These are phyloP conservation scores for Penaeus indicus DNA, from an alignment of 1,140 invertebrate genomes.

Conservation along the genomic window DNA sequence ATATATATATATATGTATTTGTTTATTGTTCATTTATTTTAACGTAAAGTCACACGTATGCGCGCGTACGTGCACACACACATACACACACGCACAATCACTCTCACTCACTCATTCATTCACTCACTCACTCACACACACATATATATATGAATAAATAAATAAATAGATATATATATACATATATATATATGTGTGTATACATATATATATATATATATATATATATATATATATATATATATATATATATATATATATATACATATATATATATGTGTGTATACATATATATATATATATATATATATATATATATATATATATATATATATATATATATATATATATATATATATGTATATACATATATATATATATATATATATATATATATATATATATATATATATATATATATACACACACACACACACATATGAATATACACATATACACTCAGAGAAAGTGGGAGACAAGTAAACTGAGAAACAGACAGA, in stretches of 20 bases:
- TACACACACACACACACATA: not conserved
- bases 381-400: conserved; percentile 5
- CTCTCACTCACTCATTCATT: too few relatives aligned
- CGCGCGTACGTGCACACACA: too few relatives aligned
- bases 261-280: not conserved
- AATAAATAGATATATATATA: too few relatives aligned
- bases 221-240: conserved; percentile 20
- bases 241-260: conserved; percentile 20
- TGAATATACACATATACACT: not conserved
- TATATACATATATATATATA: not conserved
- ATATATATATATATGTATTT: too few relatives aligned
- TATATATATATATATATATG: not conserved
- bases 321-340: too few relatives aligned
- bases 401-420: conserved; percentile 20
- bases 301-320: conserved; percentile 15
- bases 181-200: not conserved
- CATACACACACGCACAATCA: too few relatives aligned
- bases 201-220: not conserved
- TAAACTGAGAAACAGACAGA: not conserved
- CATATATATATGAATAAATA: too few relatives aligned
- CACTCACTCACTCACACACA: too few relatives aligned
- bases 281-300: not conserved
- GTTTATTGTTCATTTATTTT: too few relatives aligned
- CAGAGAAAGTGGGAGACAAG: not conserved
- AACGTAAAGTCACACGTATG: too few relatives aligned